Base-by-base conservation (phyloP, 2,888 invertebrate genomes). In the Anaspis maculata region DNA sequence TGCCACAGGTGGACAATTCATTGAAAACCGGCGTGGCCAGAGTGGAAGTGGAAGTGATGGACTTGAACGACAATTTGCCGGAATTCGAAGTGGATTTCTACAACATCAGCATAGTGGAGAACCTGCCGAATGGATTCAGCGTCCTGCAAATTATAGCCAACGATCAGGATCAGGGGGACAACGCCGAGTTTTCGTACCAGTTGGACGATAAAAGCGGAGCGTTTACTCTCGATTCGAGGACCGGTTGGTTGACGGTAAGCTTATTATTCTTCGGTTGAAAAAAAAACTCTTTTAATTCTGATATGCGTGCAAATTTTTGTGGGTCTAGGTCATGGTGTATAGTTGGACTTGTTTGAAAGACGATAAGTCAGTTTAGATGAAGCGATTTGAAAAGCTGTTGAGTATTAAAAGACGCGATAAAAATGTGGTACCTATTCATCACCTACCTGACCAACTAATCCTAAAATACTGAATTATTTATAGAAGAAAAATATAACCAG, bases 21-120 rank as follows among this genome's bases (percentile, higher is more conserved):
- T 55, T 83, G 21, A 83, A 84, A 52, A 76, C 81, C 15, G 82
- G 84, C 0, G 69, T 79, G 3, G 83, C 89, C 0, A 68, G 80
- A 30, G 72, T 84, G 0, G 84, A 85, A 58, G 67, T 88, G 0
- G 76, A 86, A 61, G 67, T 87, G 2, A 55, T 81, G 21, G 87
- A 88, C 52, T 62, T 87, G 6, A 87, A 90, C 52, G 89, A 90
- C 57, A 89, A 90, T 60, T 66, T 83, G 13, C 89, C 89, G 0
- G 83, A 86, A 50, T 91, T 91, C 47, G 89, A 90, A 57, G 87
- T 86, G 0, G 88, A 88, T 51, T 79, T 85, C 51, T 90, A 91
- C 57, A 90, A 90, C 51, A 89, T 91, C 44, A 90, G 89, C 46
- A 90, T 91, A 42, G 89, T 90, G 25, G 91, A 91, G 59, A 91